Base-by-base conservation (phyloP, 2,888 invertebrate genomes). In the Polyploca ridens region DNA sequence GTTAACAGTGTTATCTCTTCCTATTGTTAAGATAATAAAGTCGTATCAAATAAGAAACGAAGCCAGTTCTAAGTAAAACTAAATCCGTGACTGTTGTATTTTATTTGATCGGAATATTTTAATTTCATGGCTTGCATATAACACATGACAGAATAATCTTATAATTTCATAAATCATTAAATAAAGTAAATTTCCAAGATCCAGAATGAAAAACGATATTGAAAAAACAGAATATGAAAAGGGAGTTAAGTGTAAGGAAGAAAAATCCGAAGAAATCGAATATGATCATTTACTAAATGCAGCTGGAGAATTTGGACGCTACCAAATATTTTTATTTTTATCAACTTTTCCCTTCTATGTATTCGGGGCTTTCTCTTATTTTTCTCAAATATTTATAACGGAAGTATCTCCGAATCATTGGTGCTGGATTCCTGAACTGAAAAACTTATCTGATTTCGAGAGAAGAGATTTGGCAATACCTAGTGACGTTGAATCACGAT, bases 391-490 rank as follows among this genome's bases (percentile, higher is more conserved):
- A 11, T 91, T 90, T 60, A 69, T 90, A 63, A 90, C 90, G 0
- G 88, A 89, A 77, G 74, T 82, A 0, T 81, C 90, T 6, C 82
- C 84, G 16, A 85, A 90, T 61, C 87, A 90, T 63, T 90, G 90
- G 90, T 90, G 90, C 67, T 81, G 82, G 80, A 72, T 90, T 35
- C 90, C 90, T 2, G 89, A 89, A 67, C 69, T 90, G 3, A 79
- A 76, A 63, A 89, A 90, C 67, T 68, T 90, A 38, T 85, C 85
- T 10, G 77, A 68, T 3, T 64, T 79, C 0, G 83, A 90, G 71
- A 78, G 90, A 57, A 82, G 86, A 73, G 69, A 58, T 6, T 64
- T 90, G 19, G 89, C 84, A 0, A 85, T 90, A 63, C 90, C 90
- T 0, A 6, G 62, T 3, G 88, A 90, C 59, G 60, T 65, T 0